Conservation (phyloP, 2,888 invertebrate species). For the Tromatobia lineatoria region DNA sequence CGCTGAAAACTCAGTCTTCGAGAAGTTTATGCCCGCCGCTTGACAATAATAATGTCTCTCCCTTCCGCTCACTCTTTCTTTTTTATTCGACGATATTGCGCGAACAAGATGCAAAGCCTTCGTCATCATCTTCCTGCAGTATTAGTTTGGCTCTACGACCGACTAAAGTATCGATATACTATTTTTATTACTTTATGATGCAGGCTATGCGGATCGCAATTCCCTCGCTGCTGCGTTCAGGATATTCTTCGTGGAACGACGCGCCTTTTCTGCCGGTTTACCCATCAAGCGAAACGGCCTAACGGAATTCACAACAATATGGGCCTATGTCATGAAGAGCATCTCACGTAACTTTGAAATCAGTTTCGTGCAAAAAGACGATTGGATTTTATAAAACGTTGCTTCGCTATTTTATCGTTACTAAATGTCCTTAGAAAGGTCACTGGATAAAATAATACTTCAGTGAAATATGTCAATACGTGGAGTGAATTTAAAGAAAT, state of each 20-base stretch:
- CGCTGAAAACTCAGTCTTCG: constrained; percentile 40
- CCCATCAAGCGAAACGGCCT: constrained; percentile 62
- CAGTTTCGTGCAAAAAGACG: constrained; percentile 2
- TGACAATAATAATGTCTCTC: constrained; percentile 60
- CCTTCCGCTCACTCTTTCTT: constrained; percentile 15
- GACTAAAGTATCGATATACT: constrained; percentile 17
- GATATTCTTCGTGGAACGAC: constrained; percentile 53
- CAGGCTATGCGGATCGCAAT: constrained; percentile 33
- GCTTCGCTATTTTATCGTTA: not conserved
- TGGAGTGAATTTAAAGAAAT: too few species aligned
- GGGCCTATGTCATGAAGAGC: constrained; percentile 8
- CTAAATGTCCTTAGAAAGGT: not conserved
- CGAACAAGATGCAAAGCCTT: constrained; percentile 10
- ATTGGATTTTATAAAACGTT: constrained; percentile 11
- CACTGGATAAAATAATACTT: not conserved
- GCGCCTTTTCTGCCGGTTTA: constrained; percentile 45
- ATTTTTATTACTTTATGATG: constrained; percentile 44
- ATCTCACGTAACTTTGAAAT: constrained; percentile 38
- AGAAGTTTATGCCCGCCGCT: constrained; percentile 53
- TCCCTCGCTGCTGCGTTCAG: constrained; percentile 13
- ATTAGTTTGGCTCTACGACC: not conserved
- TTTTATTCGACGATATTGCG: constrained; percentile 50
- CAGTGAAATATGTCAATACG: not conserved
- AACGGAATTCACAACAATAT: constrained; percentile 54
- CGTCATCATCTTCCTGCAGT: constrained; percentile 20